Conservation (phyloP, 2,888 invertebrate species). For the Herminia tarsipennalis region DNA sequence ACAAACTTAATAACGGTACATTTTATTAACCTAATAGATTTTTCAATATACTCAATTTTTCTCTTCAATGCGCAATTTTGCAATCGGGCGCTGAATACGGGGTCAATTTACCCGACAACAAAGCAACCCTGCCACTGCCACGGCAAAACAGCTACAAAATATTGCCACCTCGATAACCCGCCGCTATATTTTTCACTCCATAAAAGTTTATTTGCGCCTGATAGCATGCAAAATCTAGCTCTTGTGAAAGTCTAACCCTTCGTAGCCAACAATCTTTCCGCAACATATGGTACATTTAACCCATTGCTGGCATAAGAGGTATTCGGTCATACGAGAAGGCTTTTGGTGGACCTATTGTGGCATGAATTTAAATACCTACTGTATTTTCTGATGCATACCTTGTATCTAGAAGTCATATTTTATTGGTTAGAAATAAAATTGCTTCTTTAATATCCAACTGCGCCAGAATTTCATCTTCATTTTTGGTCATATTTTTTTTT, state of each 20-base stretch:
- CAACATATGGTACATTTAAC: constrained; percentile 45
- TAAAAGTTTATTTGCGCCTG: constrained; percentile 53
- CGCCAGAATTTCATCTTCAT: no score
- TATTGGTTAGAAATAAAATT: no score
- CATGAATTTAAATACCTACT: no score
- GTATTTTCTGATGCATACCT: no score
- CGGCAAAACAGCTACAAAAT: constrained; percentile 47
- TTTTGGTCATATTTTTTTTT: no score
- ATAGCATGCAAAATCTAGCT: constrained; percentile 47
- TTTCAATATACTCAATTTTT: constrained; percentile 38
- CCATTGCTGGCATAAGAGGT: constrained; percentile 20
- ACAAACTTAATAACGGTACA: no score
- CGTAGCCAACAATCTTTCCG: constrained; percentile 35
- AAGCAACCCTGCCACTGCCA: constrained; percentile 53
- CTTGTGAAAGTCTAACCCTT: constrained; percentile 38
- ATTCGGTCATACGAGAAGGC: constrained; percentile 22
- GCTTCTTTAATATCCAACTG: no score
- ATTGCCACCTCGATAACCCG: constrained; percentile 42
- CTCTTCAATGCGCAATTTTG: constrained; percentile 44
- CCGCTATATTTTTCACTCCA: constrained; percentile 54
- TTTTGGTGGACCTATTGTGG: constrained; percentile 10
- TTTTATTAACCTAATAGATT: no score
- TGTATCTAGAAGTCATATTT: no score
- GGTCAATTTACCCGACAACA: constrained; percentile 52
- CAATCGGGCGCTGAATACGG: constrained; percentile 44